Base-by-base conservation (phyloP, 2,113 vertebrate genomes). In the Nyctibius bracteatus region DNA sequence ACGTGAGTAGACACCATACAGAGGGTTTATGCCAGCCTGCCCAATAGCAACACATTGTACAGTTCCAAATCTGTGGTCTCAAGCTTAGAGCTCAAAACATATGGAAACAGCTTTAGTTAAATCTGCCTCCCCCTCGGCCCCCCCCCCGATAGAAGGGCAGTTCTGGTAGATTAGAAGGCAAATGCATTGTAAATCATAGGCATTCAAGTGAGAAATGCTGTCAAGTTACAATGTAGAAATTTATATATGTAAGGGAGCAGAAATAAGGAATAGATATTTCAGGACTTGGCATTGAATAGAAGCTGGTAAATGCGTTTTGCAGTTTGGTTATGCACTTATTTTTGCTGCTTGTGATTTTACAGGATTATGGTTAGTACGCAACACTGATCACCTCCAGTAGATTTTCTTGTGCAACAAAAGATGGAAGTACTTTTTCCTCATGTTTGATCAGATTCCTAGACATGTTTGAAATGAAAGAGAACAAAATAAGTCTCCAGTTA, bases 81-180 rank as follows among this genome's bases (percentile, higher is more conserved):
- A 46, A 44, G 86, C 88, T 93, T 88, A 86, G 75, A 75, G 82
- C 75, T 91, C 72, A 84, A 86, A 92, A 86, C 90, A 81, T 86
- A 91, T 35, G 72, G 91, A 87, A 93, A 90, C 65, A 79, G 88
- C 73, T 95, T 96, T 91, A 91, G 73, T 82, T 87, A 96, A 96
- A 91, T 87, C 83, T 25, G 27, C 8, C 27, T 25, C 7, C 15
- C n/a, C n/a, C n/a, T n/a, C n/a, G n/a, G n/a, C n/a, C n/a, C n/a
- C n/a, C n/a, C n/a, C 27, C 28, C 7, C 15, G 73, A 74, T 92
- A 94, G 95, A 96, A 74, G 5, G 0, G 8, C 55, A 91, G 88
- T 86, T 92, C 79, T 1, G 5, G 68, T 95, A 85, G 89, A 89
- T 93, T 82, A 92, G 70, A 86, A 92, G 61, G 52, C 78, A 93